phyloP scores from a whole-genome alignment of 2,113 vertebrate genomes.

The Onychostoma macrolepis region DNA sequence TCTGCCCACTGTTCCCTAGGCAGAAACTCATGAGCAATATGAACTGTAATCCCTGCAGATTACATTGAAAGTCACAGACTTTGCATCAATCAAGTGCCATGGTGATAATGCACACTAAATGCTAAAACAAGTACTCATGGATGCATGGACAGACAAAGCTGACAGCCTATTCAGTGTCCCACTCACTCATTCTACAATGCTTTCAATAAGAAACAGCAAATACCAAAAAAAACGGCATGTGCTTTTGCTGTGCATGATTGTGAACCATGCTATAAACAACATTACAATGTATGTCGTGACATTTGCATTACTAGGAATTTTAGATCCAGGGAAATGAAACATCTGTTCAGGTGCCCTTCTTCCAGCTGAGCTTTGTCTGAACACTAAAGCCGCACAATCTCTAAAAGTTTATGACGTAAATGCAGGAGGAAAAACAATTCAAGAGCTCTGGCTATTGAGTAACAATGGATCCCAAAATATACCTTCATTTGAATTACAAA shows the following conservation, averaged over 20 bases:
- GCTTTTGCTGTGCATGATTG: not conserved
- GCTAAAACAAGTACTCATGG: not conserved
- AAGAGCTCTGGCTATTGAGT: not conserved
- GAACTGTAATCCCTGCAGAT: conserved; percentile 66
- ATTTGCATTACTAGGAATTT: conserved; percentile 17
- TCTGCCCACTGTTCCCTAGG: conserved; percentile 52
- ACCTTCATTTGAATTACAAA: not conserved
- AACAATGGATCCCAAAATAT: conserved; percentile 5
- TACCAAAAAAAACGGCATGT: not conserved
- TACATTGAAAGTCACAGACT: conserved; percentile 54
- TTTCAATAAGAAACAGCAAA: not conserved
- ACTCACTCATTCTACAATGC: not conserved
- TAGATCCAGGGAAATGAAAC: conserved; percentile 9
- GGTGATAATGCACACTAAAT: not conserved
- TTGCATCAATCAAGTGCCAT: conserved; percentile 5
- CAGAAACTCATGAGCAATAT: conserved; percentile 59
- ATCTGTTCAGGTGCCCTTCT: conserved; percentile 39
- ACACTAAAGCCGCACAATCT: not conserved
- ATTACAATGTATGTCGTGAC: not conserved
- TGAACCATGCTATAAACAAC: not conserved
- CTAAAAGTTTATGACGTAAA: not conserved
- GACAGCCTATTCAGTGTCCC: not conserved
- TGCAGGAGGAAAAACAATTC: not conserved
- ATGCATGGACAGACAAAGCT: not conserved
- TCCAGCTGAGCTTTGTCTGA: not conserved